Evolutionary conservation across 2,113 vertebrate species (phyloP).

Genomic region (Bombycilla garrulus): DNA sequence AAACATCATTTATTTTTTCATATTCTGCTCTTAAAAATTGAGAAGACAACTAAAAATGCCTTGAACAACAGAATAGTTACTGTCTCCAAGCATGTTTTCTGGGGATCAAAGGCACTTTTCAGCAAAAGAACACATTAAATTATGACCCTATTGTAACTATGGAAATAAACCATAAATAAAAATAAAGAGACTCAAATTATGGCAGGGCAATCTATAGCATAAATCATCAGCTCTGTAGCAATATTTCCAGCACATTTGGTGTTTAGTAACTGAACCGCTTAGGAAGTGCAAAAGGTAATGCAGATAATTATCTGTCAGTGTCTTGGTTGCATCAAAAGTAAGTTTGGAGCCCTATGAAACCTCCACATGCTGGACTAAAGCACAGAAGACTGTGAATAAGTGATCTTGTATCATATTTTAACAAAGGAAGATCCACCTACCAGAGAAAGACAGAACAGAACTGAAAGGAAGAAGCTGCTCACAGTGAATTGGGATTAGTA

Average conservation of each 20-base stretch:
- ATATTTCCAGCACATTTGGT: background rate
- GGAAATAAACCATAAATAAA: background rate
- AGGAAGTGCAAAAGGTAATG: background rate
- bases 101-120: background rate
- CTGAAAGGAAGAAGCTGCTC: background rate
- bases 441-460: background rate
- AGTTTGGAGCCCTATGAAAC: background rate
- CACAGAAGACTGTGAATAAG: background rate
- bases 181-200: background rate
- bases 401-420: background rate
- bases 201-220: background rate
- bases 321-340: background rate
- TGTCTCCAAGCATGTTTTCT: background rate
- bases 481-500: background rate
- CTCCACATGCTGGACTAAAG: background rate
- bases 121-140: background rate
- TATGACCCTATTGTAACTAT: background rate
- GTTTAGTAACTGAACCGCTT: background rate
- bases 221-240: background rate
- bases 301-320: background rate
- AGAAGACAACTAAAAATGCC: background rate
- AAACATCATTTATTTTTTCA: background rate
- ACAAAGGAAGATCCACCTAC: background rate
- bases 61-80: background rate
- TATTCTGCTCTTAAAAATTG: background rate